Base-by-base conservation (phyloP, 2,797 vertebrate species). In the Valencia hispanica region DNA sequence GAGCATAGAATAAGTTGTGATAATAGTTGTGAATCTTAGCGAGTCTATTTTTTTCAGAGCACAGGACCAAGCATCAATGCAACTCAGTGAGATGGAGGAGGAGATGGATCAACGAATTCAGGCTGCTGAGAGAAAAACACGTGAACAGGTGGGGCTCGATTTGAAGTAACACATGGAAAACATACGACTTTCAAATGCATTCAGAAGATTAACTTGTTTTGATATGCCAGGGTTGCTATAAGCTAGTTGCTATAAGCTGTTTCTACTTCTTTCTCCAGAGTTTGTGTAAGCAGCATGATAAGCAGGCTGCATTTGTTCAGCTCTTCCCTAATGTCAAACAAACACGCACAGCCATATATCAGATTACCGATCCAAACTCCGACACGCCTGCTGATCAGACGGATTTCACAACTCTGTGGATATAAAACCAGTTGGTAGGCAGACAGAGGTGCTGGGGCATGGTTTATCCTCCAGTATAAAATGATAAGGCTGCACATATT, bases 71-170 rank as follows among this genome's bases (percentile, higher is more conserved):
- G 96, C 97, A 0, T 91, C 96, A n/a, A 96, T 97, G 89, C 98
- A 98, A 89, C 88, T 99, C 82, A 96, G 96, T 84, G 98, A 98
- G 84, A 91, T 99, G 93, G 98, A 99, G 84, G 98, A 99, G 66
- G 98, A 99, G 89, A 99, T 99, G 97, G 98, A 99, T 78, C 97
- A 98, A 45, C 96, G 97, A n/a, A 97, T 99, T 88, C 96, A 97
- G 8, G 93, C 94, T 65, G 91, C 94, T 0, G 98, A 98, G 84
- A 95, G 93, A 76, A 96, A 95, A 86, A 94, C 95, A 11, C 94
- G 94, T 73, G 96, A 96, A 74, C 96, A 98, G 87, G 98, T 99
- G 79, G 91, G 94, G 51, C 32, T 59, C 10, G 48, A 3, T 14
- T 45, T 61, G 17, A 59, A 61, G 22, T 0, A 22, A 20, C 14